These are phyloP conservation scores for Apis dorsata DNA, from an alignment of 1,140 invertebrate genomes.

Conservation along the genomic window DNA sequence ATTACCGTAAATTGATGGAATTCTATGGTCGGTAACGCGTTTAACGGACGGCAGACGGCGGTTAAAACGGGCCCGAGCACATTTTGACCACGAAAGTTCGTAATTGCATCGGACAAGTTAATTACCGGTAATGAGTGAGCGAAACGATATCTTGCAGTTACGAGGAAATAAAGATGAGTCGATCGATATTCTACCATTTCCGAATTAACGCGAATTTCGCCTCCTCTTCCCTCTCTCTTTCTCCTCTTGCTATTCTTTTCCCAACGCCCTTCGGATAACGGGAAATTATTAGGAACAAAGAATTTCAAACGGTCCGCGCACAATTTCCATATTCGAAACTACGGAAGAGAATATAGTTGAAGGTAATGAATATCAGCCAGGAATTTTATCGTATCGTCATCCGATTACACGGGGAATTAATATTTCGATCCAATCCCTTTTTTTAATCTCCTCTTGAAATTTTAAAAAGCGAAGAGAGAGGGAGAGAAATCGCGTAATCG, in stretches of 20 bases:
- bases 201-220: too few species aligned
- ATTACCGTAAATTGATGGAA: conserved; percentile 64
- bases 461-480: neutral
- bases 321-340: conserved; percentile 2
- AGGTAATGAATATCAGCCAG: neutral
- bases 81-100: conserved; percentile 65
- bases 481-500: neutral
- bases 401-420: neutral
- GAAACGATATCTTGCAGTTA: conserved; percentile 62
- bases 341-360: neutral
- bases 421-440: too few species aligned
- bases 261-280: too few species aligned
- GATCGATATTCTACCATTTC: conserved; percentile 10
- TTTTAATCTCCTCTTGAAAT: neutral
- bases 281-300: conserved; percentile 16
- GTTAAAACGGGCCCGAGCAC: conserved; percentile 46
- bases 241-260: too few species aligned
- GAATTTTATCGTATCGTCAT: neutral
- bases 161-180: conserved; percentile 37
- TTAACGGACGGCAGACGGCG: conserved; percentile 59
- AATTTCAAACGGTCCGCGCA: neutral
- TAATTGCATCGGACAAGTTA: conserved; percentile 63
- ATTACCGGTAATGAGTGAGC: conserved; percentile 59
- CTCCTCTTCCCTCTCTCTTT: neutral
- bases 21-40: conserved; percentile 53